Percentiles rank a stretch among this genome's conserved stretches.
phyloP scores from a whole-genome alignment of 1,140 invertebrate species.

The Gonatopus flavifemur region DNA sequence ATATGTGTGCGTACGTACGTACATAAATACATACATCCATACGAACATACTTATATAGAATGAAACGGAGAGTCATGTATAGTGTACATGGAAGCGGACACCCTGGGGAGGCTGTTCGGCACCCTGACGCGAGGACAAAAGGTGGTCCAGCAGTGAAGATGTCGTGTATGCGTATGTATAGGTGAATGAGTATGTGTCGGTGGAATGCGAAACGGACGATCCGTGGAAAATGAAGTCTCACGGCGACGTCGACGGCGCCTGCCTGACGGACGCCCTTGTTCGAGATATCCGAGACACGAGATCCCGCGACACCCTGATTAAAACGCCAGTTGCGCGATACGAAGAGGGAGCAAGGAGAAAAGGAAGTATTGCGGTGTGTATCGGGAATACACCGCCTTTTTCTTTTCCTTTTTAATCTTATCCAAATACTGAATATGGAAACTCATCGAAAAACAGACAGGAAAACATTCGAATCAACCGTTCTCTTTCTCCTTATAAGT shows the following conservation, averaged over 20 bases:
- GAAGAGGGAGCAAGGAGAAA: too few species aligned
- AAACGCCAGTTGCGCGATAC: conserved; percentile 37
- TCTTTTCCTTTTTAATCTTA: too few species aligned
- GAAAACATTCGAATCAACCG: too few species aligned
- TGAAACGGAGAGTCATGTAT: too few species aligned
- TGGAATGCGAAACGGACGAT: conserved; percentile 29
- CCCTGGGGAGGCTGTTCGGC: conserved; percentile 20
- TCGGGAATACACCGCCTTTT: too few species aligned
- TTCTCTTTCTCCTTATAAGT: too few species aligned
- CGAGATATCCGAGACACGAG: conserved; percentile 36
- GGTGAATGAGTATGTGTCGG: conserved; percentile 20
- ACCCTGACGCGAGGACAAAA: conserved; percentile 32
- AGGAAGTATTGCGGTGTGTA: too few species aligned
- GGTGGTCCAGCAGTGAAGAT: conserved; percentile 1
- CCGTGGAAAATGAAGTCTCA: conserved; percentile 36
- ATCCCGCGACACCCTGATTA: conserved; percentile 46
- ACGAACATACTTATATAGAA: too few species aligned
- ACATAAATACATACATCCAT: too few species aligned
- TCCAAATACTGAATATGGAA: too few species aligned
- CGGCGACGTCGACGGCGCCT: conserved; percentile 33
- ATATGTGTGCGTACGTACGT: too few species aligned
- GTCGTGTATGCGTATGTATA: not conserved
- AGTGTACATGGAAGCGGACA: not conserved
- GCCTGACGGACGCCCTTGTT: conserved; percentile 33
- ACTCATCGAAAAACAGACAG: too few species aligned